These are phyloP conservation scores for Bubo scandiacus DNA, from an alignment of 2,113 vertebrate species.

Conservation along the genomic window DNA sequence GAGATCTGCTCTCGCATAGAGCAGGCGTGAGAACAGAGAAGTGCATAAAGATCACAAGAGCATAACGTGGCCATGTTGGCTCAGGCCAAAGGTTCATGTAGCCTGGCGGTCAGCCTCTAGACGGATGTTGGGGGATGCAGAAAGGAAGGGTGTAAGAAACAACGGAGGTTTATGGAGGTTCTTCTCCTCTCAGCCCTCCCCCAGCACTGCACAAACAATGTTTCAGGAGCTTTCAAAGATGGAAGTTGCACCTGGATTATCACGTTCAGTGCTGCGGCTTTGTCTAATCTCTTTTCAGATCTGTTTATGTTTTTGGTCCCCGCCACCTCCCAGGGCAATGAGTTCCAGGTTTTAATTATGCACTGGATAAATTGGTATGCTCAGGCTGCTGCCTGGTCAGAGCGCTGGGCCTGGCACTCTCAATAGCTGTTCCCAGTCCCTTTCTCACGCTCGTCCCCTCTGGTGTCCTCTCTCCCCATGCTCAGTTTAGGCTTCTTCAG, in stretches of 20 bases:
- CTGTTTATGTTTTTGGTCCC: background rate
- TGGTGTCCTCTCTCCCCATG: background rate
- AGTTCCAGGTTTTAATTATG: background rate
- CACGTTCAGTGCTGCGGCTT: background rate
- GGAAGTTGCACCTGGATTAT: background rate
- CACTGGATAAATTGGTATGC: background rate
- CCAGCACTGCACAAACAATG: background rate
- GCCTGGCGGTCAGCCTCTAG: background rate
- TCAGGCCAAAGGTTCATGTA: background rate
- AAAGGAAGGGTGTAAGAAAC: background rate
- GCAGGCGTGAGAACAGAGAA: background rate
- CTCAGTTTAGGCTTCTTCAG: background rate
- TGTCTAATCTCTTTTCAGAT: background rate
- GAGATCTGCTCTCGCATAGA: background rate
- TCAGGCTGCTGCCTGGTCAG: background rate
- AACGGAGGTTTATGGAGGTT: background rate
- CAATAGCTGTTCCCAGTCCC: background rate
- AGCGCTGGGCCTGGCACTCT: fast-evolving
- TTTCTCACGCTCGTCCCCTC: background rate
- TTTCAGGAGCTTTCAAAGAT: background rate
- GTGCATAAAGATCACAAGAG: background rate
- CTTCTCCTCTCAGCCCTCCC: background rate
- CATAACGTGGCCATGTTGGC: background rate
- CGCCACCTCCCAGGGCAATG: background rate
- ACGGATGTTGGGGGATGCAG: fast-evolving